phyloP scores from a whole-genome alignment of 1,140 invertebrate genomes.

The Drosophila watanabei region DNA sequence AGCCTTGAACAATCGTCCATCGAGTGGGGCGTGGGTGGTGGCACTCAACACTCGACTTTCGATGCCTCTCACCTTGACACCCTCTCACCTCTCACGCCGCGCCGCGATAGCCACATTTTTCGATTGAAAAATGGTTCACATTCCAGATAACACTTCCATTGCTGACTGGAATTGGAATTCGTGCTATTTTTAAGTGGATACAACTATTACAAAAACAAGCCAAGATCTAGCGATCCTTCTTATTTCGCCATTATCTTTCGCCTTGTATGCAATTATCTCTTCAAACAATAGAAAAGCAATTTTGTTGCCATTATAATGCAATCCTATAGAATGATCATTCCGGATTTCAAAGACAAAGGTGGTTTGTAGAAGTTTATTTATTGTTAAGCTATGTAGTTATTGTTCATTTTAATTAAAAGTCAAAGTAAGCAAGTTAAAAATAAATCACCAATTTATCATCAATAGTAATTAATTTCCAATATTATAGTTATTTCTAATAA shows the following conservation, averaged over 20 bases:
- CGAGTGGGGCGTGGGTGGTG: conserved; percentile 67
- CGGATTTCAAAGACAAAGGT: background rate
- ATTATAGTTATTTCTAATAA: background rate
- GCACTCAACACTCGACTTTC: conserved; percentile 41
- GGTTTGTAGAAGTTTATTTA: background rate
- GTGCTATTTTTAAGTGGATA: background rate
- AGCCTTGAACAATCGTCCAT: conserved; percentile 52
- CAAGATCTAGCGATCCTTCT: background rate
- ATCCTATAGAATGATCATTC: conserved; percentile 2
- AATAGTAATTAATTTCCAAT: background rate
- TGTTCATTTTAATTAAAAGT: conserved; percentile 8
- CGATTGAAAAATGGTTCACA: background rate
- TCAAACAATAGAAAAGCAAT: background rate
- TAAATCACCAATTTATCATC: conserved; percentile 5
- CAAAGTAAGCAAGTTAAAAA: background rate
- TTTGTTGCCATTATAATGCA: conserved; percentile 1
- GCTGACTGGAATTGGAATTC: background rate
- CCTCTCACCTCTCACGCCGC: conserved; percentile 9
- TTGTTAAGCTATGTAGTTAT: background rate
- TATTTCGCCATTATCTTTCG: background rate
- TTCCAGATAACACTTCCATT: background rate
- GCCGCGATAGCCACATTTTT: background rate
- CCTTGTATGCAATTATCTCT: background rate
- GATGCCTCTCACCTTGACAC: conserved; percentile 43
- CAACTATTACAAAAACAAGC: background rate